Base-by-base conservation (phyloP, 2,113 vertebrate species). In the Aythya baeri region DNA sequence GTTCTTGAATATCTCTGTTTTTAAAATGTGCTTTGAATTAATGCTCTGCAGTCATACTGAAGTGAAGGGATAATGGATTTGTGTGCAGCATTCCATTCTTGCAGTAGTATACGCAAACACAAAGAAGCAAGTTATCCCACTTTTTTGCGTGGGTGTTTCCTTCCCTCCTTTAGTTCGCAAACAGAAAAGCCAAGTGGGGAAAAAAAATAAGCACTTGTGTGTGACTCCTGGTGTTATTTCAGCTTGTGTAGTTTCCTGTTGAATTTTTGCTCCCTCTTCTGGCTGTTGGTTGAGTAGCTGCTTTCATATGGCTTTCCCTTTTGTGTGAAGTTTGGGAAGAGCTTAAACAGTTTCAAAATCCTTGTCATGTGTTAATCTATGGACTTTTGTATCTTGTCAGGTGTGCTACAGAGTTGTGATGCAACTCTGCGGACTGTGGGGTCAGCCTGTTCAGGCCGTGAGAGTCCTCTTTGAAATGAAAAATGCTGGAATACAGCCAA, bases 361-460 rank as follows among this genome's bases (percentile, higher is more conserved):
- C 7, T 59, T 59, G 27, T 65, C 22, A 11, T 63, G 31, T 23
- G 20, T 72, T 13, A 17, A 26, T 36, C 88, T 88, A 32, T 5
- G 4, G 6, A 21, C 80, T 91, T 95, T 46, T 82, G 5, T 95
- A 15, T 95, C 76, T 93, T 96, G 14, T 71, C 97, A 99, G 99
- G 99, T 99, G 77, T 99, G 99, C 96, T 99, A 99, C 97, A 98
- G 99, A 93, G 99, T 99, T 84, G 98, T 99, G 61, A 99, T 99
- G 99, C 99, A 99, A 97, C 98, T 99, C 74, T 99, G 99, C 73
- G 99, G 99, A 29, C 96, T 99, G 82, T 99, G 98, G 98, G 98
- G 98, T 58, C 98, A 99, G 72, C 99, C 99, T 72, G 99, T 99
- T 62, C 98, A 99, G 98, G 99, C 99, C 9, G 99, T 99, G 76